Percentiles rank a stretch among this genome's conserved stretches.
These are phyloP conservation scores for Lucilia cuprina DNA, from an alignment of 1,140 invertebrate genomes.

Conservation along the genomic window DNA sequence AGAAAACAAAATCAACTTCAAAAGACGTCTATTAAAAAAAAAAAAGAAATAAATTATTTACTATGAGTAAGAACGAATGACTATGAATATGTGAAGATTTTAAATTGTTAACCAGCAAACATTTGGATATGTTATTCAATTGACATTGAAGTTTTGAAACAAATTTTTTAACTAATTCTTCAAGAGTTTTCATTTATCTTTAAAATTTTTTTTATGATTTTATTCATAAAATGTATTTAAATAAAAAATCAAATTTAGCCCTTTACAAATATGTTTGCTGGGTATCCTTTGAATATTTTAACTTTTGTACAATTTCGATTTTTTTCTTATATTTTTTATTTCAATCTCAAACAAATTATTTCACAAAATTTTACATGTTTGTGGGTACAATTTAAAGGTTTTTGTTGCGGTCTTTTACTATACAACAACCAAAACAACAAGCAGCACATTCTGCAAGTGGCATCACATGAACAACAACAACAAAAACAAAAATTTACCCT, in stretches of 20 bases:
- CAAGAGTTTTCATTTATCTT: too few species aligned
- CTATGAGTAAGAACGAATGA: too few species aligned
- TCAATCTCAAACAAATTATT: background rate
- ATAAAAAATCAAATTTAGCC: too few species aligned
- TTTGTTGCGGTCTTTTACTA: background rate
- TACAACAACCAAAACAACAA: background rate
- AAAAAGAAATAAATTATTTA: background rate
- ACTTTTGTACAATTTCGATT: background rate
- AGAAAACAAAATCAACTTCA: background rate
- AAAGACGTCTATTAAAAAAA: background rate
- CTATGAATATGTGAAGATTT: too few species aligned
- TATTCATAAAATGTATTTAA: too few species aligned
- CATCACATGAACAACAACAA: background rate
- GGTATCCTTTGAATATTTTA: background rate
- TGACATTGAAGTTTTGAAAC: too few species aligned
- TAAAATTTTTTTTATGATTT: too few species aligned
- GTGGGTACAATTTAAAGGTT: background rate
- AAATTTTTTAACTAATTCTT: too few species aligned
- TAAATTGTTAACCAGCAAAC: too few species aligned
- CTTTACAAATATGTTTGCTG: background rate
- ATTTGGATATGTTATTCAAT: too few species aligned
- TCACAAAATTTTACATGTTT: background rate
- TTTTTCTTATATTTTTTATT: background rate
- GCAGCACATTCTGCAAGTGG: constrained; percentile 14
- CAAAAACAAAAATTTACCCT: background rate